Base-by-base conservation (phyloP, 2,888 invertebrate genomes). In the Catocala sponsa region DNA sequence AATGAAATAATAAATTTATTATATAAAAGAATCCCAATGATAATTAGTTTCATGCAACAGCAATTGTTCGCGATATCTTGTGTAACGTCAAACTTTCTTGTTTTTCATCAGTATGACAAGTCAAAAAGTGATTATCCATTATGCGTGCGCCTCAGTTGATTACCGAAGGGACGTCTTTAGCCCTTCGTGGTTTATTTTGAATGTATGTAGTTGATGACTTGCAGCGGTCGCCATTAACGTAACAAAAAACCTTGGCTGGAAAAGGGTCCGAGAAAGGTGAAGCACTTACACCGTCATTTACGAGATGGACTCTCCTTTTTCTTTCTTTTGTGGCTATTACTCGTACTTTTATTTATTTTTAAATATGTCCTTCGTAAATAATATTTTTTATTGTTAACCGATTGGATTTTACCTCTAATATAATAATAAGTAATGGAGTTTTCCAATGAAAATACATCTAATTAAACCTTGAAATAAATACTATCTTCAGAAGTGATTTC, bases 251-350 rank as follows among this genome's bases (percentile, higher is more conserved):
- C 41, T 43, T 6, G 41, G 25, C 46, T 62, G 25, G 12, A 25
- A 33, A 58, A 41, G 32, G 42, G 41, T 32, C 15, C 35, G 9
- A 52, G 50, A 10, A 59, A 55, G 43, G 42, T 6, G 49, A 46
- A 32, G 53, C 55, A 56, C 42, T 55, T 54, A 51, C n/a, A 44
- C 49, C 35, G 60, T 51, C 59, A 71, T 67, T 61, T 74, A 54
- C 41, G 2, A 71, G 46, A 63, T 61, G 56, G 15, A 58, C 54
- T 51, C 46, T 15, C 9, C 7, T 46, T 56, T 68, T 47, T 38
- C 6, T 50, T 48, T 55, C 55, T 6, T 10, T 46, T 46, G n/a
- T 35, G 25, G 48, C 59, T 59, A 59, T 70, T 59, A 53, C 13
- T 32, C 12, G 35, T 47, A 48, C 47, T 42, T 53, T 56, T 55